A percentile compares a stretch with the other conserved stretches of the same genome.
Evolutionary conservation across 64 coral and sea anemone genomes (phyloP).

Genomic region (Pocillopora damicornis): DNA sequence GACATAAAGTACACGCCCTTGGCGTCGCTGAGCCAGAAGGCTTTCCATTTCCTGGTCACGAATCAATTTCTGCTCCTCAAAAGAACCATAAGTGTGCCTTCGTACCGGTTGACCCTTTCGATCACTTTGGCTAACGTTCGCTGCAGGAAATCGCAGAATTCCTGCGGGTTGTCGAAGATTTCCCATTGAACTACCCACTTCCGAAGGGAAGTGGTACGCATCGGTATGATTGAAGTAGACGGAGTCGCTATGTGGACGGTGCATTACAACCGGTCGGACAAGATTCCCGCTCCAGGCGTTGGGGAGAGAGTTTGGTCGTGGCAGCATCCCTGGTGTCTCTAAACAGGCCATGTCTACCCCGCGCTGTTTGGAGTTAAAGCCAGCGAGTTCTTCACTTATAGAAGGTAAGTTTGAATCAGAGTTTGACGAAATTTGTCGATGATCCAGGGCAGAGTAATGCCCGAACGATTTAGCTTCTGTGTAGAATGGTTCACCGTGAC

Average conservation of each 20-base stretch:
- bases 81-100: constrained; percentile 3
- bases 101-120: constrained; percentile 3
- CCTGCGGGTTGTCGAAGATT: constrained; percentile 34
- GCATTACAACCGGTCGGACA: constrained; percentile 21
- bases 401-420: constrained; percentile 57
- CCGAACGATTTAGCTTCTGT: constrained; percentile 35
- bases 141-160: not conserved
- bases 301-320: constrained; percentile 55
- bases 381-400: constrained; percentile 39
- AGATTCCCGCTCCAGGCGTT: not conserved
- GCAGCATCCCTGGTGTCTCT: constrained; percentile 9
- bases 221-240: constrained; percentile 5
- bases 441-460: not conserved
- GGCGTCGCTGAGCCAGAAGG: constrained; percentile 27
- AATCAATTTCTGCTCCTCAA: not conserved
- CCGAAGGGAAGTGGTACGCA: not conserved
- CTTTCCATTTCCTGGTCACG: not conserved
- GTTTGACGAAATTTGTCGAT: not conserved
- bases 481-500: constrained; percentile 11
- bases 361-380: not conserved
- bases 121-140: not conserved
- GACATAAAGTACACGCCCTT: constrained; percentile 23
- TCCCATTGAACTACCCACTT: not conserved
- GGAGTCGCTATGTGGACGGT: constrained; percentile 32
- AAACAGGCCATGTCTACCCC: not conserved